These are phyloP conservation scores for Myopa tessellatipennis DNA, from an alignment of 2,888 invertebrate species.

Conservation along the genomic window DNA sequence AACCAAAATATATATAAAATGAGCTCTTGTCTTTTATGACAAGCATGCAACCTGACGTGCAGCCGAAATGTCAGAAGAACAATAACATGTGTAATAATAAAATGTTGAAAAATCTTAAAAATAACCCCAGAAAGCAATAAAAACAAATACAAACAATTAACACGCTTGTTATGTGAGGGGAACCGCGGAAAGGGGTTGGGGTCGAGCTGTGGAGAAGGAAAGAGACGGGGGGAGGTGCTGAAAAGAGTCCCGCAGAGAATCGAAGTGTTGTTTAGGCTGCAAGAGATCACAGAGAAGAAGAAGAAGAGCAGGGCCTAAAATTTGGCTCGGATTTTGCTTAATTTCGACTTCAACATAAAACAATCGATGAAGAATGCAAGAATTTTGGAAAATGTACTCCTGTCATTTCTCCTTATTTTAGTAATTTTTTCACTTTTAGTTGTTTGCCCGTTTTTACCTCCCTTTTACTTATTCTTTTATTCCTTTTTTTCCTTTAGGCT, in stretches of 20 bases:
- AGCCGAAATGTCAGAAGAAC: slow-evolving; percentile 13
- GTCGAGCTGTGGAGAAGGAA: background rate
- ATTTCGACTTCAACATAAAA: background rate
- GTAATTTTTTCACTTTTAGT: background rate
- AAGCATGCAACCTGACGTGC: slow-evolving; percentile 18
- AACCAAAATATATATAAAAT: background rate
- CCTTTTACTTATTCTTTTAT: background rate
- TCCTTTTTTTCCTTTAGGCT: slow-evolving; percentile 50
- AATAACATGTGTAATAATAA: slow-evolving; percentile 17
- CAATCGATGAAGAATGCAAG: background rate
- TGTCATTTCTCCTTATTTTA: background rate
- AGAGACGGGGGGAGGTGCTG: background rate
- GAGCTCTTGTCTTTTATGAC: slow-evolving; percentile 13
- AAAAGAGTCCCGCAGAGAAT: background rate
- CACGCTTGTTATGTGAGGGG: background rate
- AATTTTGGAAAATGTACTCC: background rate
- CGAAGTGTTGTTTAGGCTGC: background rate
- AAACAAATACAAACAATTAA: background rate
- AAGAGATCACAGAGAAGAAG: background rate
- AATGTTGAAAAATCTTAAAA: slow-evolving; percentile 29
- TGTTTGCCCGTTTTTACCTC: too few relatives aligned
- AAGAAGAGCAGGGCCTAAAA: background rate
- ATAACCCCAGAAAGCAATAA: slow-evolving; percentile 5
- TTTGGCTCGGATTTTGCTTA: background rate
- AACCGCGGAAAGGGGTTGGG: too few relatives aligned